Conservation (phyloP, 2,797 vertebrate genomes). For the Zalophus californianus region DNA sequence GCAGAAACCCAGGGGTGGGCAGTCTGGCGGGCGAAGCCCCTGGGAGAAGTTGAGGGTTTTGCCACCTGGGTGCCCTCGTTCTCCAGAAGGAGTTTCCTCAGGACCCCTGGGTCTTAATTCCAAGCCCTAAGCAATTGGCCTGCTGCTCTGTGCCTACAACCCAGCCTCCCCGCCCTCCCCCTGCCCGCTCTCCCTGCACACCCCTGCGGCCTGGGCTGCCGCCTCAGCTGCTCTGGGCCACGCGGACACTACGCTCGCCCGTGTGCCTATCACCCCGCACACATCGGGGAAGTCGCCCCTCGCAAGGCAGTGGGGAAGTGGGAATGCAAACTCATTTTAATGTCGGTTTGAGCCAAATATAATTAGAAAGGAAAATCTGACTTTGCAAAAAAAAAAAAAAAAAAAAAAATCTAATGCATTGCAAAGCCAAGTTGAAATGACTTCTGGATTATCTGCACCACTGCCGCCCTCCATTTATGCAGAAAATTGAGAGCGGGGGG, state of each 20-base stretch:
- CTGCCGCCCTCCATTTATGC: neutral
- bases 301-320: neutral
- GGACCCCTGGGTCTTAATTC: neutral
- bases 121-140: neutral
- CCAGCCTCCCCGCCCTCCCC: neutral
- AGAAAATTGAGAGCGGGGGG: conserved; percentile 9
- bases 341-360: conserved; percentile 63
- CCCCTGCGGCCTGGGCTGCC: too few relatives aligned
- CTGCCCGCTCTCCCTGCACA: too few relatives aligned
- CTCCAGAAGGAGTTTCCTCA: neutral
- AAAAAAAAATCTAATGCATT: neutral
- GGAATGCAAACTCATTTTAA: conserved; percentile 65
- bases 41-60: neutral
- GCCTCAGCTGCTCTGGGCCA: neutral
- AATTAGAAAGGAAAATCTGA: conserved; percentile 72
- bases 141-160: neutral
- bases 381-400: conserved; percentile 45
- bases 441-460: conserved; percentile 26
- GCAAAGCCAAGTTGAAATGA: conserved; percentile 47
- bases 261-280: neutral
- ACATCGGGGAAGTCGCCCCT: conserved; percentile 21
- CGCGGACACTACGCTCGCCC: neutral
- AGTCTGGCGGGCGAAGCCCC: neutral
- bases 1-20: neutral
- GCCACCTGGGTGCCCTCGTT: neutral